phyloP scores from a whole-genome alignment of 2,888 invertebrate genomes.

The Xestobium rufovillosum region DNA sequence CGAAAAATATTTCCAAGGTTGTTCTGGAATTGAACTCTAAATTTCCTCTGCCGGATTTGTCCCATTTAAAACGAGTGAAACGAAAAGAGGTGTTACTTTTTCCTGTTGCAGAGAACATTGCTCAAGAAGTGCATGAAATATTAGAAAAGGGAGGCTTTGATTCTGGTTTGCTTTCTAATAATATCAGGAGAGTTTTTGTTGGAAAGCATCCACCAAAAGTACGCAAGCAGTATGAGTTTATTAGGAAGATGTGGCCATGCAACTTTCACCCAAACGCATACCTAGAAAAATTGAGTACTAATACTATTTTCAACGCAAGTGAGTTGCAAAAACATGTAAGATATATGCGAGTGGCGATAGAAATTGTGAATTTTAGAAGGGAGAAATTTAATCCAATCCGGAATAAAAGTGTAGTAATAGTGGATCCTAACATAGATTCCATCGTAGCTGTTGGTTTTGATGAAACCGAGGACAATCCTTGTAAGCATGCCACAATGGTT shows the following conservation, averaged over 20 bases:
- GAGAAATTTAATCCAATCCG: slow-evolving; percentile 30
- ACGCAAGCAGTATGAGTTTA: slow-evolving; percentile 56
- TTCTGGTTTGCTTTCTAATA: slow-evolving; percentile 45
- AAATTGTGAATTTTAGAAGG: slow-evolving; percentile 41
- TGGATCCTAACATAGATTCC: slow-evolving; percentile 61
- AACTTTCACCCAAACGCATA: slow-evolving; percentile 76
- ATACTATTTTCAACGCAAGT: slow-evolving; percentile 49
- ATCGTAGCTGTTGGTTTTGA: slow-evolving; percentile 62
- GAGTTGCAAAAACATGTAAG: slow-evolving; percentile 50
- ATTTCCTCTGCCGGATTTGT: slow-evolving; percentile 53
- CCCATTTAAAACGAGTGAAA: slow-evolving; percentile 67
- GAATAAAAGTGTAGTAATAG: slow-evolving; percentile 54
- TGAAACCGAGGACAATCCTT: slow-evolving; percentile 53
- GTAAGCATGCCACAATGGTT: slow-evolving; percentile 79
- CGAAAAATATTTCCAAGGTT: slow-evolving; percentile 54
- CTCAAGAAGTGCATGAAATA: slow-evolving; percentile 27
- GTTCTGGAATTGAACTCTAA: slow-evolving; percentile 53
- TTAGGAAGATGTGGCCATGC: slow-evolving; percentile 65
- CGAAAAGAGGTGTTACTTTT: slow-evolving; percentile 53
- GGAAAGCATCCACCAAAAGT: slow-evolving; percentile 57
- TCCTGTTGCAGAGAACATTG: slow-evolving; percentile 30
- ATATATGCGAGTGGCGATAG: slow-evolving; percentile 54
- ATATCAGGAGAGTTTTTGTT: slow-evolving; percentile 50
- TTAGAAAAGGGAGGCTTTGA: slow-evolving; percentile 47
- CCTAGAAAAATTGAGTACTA: slow-evolving; percentile 59